Percentiles rank a stretch among this genome's conserved stretches.
phyloP scores from a whole-genome alignment of 2,888 invertebrate genomes.

The Taphrorychus bicolor region DNA sequence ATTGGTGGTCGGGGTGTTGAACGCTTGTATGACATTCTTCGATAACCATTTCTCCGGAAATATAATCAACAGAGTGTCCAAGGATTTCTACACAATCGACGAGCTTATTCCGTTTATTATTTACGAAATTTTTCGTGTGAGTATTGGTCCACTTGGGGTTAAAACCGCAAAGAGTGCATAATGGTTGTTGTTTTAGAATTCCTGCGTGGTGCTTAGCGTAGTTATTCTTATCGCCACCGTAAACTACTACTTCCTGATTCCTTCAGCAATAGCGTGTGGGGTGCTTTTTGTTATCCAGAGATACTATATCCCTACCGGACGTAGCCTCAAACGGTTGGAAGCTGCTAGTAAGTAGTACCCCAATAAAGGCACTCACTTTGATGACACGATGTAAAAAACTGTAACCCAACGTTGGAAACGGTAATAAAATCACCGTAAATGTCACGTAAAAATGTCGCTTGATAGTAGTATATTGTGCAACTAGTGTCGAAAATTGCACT shows the following conservation, averaged over 20 bases:
- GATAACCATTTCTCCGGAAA: conserved; percentile 55
- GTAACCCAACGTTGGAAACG: too few species aligned
- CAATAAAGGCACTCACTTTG: too few species aligned
- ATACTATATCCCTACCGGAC: conserved; percentile 76
- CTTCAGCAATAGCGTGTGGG: conserved; percentile 70
- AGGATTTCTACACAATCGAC: conserved; percentile 74
- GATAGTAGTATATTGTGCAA: too few species aligned
- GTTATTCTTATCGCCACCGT: conserved; percentile 74
- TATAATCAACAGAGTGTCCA: conserved; percentile 68
- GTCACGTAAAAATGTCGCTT: too few species aligned
- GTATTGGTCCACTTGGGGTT: conserved; percentile 7
- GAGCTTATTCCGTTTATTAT: conserved; percentile 51
- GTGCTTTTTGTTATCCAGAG: conserved; percentile 70
- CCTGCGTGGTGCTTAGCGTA: conserved; percentile 71
- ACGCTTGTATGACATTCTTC: conserved; percentile 62
- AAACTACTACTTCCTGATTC: conserved; percentile 71
- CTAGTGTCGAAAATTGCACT: too few species aligned
- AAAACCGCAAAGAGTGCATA: background rate
- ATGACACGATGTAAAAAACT: too few species aligned
- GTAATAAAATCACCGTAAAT: too few species aligned
- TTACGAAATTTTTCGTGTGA: conserved; percentile 47
- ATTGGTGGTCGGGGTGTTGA: conserved; percentile 62
- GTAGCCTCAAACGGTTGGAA: conserved; percentile 76
- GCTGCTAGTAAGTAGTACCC: conserved; percentile 67
- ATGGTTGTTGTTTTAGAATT: conserved; percentile 57